Conservation (phyloP, 2,797 vertebrate species). For the Siniperca obscura region DNA sequence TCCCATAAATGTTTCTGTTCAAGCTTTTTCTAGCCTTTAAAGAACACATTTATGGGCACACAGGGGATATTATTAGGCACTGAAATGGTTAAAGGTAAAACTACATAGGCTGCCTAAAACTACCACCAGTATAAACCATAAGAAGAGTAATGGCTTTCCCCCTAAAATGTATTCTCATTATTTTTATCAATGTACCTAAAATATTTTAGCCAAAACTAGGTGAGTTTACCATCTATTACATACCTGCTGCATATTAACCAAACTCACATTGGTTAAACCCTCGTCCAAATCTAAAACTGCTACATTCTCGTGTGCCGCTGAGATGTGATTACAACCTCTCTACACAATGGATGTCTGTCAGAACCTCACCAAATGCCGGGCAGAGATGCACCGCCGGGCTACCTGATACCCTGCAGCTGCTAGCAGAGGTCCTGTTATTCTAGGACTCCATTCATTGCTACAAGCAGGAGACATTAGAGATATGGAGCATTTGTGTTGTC, state of each 20-base stretch:
- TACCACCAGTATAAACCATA: neutral
- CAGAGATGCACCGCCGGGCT: conserved; percentile 46
- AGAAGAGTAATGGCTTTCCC: neutral
- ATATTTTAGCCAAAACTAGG: neutral
- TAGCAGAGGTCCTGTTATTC: conserved; percentile 54
- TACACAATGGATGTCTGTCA: conserved; percentile 79
- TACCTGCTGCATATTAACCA: conserved; percentile 3
- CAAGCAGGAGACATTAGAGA: conserved; percentile 24
- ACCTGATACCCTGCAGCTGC: conserved; percentile 79
- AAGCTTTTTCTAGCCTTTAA: neutral
- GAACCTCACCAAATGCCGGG: conserved; percentile 57
- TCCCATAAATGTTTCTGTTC: neutral
- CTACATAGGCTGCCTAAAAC: neutral
- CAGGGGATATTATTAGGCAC: neutral
- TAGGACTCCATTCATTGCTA: conserved; percentile 32
- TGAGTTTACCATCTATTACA: neutral
- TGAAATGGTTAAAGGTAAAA: neutral
- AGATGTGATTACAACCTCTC: conserved; percentile 53
- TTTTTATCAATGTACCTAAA: neutral
- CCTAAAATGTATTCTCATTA: too few species aligned
- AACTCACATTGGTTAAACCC: conserved; percentile 15
- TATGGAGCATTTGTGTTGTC: conserved; percentile 47
- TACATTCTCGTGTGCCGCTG: conserved; percentile 32
- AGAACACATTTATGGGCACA: neutral
- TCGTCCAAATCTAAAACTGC: conserved; percentile 23